Percentiles rank a stretch among this genome's conserved stretches.
These are phyloP conservation scores for Pseudomyrmex sp. DNA, from an alignment of 1,140 invertebrate genomes.

Conservation along the genomic window DNA sequence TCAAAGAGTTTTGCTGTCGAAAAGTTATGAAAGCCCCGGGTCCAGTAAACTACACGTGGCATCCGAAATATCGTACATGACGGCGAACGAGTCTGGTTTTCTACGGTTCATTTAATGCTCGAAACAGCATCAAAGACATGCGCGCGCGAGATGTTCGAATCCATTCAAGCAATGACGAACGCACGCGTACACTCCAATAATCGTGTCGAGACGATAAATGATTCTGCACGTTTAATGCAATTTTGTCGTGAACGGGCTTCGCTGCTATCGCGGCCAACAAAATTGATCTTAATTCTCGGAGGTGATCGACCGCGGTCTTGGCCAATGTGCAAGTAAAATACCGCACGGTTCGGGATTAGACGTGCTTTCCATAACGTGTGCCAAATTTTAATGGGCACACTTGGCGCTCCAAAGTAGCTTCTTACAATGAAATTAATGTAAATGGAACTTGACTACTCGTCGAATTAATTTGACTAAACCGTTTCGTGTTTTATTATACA, in stretches of 20 bases:
- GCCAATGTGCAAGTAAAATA: slow-evolving; percentile 36
- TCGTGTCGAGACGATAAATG: slow-evolving; percentile 3
- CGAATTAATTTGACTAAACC: too few species aligned
- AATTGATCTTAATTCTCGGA: slow-evolving; percentile 15
- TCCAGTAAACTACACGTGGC: not conserved
- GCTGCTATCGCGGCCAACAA: not conserved
- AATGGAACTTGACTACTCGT: not conserved
- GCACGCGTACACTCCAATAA: slow-evolving; percentile 38
- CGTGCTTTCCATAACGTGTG: not conserved
- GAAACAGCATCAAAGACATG: not conserved
- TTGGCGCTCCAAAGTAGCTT: slow-evolving; percentile 1
- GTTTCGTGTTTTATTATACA: not conserved
- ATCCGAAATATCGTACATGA: slow-evolving; percentile 23
- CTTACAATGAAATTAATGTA: slow-evolving; percentile 20
- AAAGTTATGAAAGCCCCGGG: not conserved
- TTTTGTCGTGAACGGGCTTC: slow-evolving; percentile 14
- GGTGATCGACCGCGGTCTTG: slow-evolving; percentile 47
- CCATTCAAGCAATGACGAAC: slow-evolving; percentile 36
- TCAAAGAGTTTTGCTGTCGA: not conserved
- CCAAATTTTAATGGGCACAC: slow-evolving; percentile 30
- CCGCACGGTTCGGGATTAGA: not conserved
- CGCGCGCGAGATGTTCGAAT: not conserved
- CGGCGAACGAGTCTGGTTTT: slow-evolving; percentile 30
- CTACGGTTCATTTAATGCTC: slow-evolving; percentile 46
- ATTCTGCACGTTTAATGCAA: slow-evolving; percentile 26